Evolutionary conservation across 1,140 invertebrate species (phyloP).

Genomic region (Parapsyche elsis): DNA sequence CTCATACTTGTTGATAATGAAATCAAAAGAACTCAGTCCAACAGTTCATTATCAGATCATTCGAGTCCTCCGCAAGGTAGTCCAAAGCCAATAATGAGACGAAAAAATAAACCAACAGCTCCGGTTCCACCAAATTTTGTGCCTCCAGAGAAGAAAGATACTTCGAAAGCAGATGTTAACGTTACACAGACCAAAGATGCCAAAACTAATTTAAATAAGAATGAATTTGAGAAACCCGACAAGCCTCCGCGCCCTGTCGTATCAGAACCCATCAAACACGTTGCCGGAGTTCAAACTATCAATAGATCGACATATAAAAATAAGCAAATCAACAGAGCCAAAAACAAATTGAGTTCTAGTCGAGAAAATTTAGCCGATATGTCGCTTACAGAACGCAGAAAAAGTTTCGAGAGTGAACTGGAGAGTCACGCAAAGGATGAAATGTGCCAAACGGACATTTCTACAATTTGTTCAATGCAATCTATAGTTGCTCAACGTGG

Average conservation of each 20-base stretch:
- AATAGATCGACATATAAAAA: conserved; percentile 65
- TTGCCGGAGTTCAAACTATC: conserved; percentile 66
- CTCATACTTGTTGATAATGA: conserved; percentile 65
- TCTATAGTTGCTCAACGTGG: conserved; percentile 48
- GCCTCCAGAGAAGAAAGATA: conserved; percentile 61
- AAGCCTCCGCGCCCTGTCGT: conserved; percentile 70
- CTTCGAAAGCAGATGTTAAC: conserved; percentile 49
- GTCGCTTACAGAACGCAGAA: conserved; percentile 57
- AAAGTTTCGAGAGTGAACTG: conserved; percentile 65
- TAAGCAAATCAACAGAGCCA: conserved; percentile 60
- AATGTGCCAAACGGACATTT: conserved; percentile 29
- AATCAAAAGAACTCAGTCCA: conserved; percentile 75
- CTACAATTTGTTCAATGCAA: conserved; percentile 30
- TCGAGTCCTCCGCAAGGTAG: conserved; percentile 76
- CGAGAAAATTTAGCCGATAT: conserved; percentile 63
- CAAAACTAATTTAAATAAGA: conserved; percentile 59
- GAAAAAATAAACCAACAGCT: conserved; percentile 76
- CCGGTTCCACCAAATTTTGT: conserved; percentile 73
- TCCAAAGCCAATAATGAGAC: conserved; percentile 76
- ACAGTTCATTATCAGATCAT: conserved; percentile 73
- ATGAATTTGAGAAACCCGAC: conserved; percentile 64
- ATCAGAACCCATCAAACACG: conserved; percentile 63
- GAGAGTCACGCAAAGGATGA: conserved; percentile 56
- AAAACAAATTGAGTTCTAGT: conserved; percentile 58
- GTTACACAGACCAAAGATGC: conserved; percentile 52